These are phyloP conservation scores for Sceloporus tristichus DNA, from an alignment of 2,113 vertebrate genomes.

Conservation along the genomic window DNA sequence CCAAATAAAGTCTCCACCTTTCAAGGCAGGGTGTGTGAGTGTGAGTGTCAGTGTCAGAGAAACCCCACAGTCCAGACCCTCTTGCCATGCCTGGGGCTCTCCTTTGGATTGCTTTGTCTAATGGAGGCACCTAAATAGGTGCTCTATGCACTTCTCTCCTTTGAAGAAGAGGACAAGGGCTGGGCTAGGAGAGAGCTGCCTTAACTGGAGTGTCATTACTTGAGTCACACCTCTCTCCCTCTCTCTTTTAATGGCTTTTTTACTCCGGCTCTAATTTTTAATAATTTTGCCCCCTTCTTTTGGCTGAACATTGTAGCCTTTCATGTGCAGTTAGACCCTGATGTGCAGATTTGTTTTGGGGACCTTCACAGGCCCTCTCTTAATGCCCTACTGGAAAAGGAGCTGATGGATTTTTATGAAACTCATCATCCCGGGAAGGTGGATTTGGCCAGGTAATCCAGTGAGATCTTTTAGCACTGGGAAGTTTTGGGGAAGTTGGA, in stretches of 20 bases:
- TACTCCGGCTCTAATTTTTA: conserved; percentile 5
- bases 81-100: not conserved
- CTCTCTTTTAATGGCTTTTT: conserved; percentile 12
- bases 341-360: conserved; percentile 10
- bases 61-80: not conserved
- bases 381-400: conserved; percentile 11
- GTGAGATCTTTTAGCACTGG: not conserved
- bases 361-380: not conserved
- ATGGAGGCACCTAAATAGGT: not conserved
- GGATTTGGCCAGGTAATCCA: conserved; percentile 64
- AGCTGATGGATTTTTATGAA: conserved; percentile 62
- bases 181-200: conserved; percentile 2
- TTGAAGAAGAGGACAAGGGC: conserved; percentile 13
- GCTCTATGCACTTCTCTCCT: not conserved
- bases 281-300: no score
- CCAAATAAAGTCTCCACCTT: not conserved
- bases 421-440: conserved; percentile 57
- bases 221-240: conserved; percentile 18
- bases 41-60: no score
- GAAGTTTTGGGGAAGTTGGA: no score
- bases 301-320: no score
- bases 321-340: not conserved
- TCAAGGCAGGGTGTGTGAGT: not conserved
- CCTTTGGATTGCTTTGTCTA: not conserved
- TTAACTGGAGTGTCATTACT: conserved; percentile 19